Conservation (phyloP, 2,888 invertebrate genomes). For the Biston betularia region DNA sequence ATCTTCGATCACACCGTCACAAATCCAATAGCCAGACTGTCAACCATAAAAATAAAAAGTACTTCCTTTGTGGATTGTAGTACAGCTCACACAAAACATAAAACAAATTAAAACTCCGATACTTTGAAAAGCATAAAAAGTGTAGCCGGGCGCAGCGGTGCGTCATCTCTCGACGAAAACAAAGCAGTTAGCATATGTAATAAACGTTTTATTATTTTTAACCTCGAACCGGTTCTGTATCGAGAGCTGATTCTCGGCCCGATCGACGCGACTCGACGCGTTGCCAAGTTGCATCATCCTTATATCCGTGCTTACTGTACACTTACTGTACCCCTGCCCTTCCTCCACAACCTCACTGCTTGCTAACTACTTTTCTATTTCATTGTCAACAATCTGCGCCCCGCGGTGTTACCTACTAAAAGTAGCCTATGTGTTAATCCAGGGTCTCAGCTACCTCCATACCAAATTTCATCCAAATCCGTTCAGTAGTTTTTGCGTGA, state of each 20-base stretch:
- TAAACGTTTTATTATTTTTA: conserved; percentile 54
- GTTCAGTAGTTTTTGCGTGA: too few relatives aligned
- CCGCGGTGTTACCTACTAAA: too few relatives aligned
- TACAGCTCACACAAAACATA: conserved; percentile 2
- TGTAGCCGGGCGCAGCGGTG: conserved; percentile 22
- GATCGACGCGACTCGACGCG: not conserved
- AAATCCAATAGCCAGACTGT: too few relatives aligned
- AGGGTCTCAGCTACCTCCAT: too few relatives aligned
- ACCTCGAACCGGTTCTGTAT: conserved; percentile 43
- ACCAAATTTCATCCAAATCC: too few relatives aligned
- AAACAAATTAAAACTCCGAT: conserved; percentile 7
- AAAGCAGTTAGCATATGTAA: conserved; percentile 63
- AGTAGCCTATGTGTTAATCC: too few relatives aligned
- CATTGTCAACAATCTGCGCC: too few relatives aligned
- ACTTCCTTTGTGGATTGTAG: too few relatives aligned
- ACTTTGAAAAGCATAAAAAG: conserved; percentile 13
- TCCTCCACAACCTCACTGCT: not conserved
- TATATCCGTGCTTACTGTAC: too few relatives aligned
- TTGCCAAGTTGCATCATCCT: conserved; percentile 26
- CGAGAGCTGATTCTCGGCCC: conserved; percentile 6
- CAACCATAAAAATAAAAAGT: too few relatives aligned
- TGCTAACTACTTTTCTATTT: not conserved
- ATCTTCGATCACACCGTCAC: too few relatives aligned
- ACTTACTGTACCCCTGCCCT: conserved; percentile 1
- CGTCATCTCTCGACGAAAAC: conserved; percentile 54